Conservation (phyloP, 2,797 vertebrate species). For the Pterois miles region DNA sequence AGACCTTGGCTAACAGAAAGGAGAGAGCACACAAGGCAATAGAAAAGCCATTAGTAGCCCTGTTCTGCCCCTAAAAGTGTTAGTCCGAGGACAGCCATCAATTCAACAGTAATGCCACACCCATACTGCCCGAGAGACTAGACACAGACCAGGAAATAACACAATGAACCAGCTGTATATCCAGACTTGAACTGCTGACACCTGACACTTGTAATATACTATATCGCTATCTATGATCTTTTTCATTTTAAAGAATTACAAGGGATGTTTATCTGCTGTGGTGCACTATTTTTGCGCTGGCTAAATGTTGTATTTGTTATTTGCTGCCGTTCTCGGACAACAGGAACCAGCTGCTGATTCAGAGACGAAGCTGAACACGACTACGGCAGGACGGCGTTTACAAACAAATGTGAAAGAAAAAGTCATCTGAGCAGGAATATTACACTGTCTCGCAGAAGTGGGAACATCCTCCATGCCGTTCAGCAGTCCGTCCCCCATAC, state of each 20-base stretch:
- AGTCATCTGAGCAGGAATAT: no score
- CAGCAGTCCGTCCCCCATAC: no score
- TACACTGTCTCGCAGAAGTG: no score
- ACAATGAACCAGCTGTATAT: neutral
- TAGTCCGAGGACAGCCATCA: slow-evolving; percentile 37
- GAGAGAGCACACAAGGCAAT: slow-evolving; percentile 40
- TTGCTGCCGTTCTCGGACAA: no score
- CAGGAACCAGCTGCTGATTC: no score
- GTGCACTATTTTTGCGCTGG: no score
- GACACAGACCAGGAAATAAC: neutral
- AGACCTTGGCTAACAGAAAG: slow-evolving; percentile 35
- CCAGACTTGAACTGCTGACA: neutral
- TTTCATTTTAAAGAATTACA: neutral
- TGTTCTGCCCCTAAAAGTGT: slow-evolving; percentile 32
- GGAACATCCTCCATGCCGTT: no score
- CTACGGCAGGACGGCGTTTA: no score
- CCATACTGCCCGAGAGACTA: slow-evolving; percentile 6
- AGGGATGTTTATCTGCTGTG: no score
- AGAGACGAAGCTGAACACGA: no score
- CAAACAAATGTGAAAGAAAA: no score
- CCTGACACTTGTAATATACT: neutral
- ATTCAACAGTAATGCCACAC: slow-evolving; percentile 38
- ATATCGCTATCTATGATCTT: neutral
- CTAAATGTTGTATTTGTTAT: no score
- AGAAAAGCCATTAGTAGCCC: slow-evolving; percentile 58